These are phyloP conservation scores for Australoheros facetus DNA, from an alignment of 2,797 vertebrate genomes.

Conservation along the genomic window DNA sequence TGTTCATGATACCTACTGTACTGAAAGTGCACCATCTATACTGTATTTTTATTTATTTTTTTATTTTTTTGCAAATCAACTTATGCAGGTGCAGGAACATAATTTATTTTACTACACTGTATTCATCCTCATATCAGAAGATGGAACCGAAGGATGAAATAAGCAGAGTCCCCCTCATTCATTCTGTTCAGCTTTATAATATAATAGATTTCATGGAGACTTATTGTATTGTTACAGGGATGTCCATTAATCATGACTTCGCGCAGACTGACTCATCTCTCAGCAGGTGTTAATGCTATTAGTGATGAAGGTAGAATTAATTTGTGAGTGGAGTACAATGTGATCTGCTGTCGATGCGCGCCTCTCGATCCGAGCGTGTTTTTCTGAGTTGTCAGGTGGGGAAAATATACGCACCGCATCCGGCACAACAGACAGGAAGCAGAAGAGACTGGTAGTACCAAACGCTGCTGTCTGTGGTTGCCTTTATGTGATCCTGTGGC, in stretches of 20 bases:
- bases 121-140: background rate
- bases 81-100: background rate
- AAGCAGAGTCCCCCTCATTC: background rate
- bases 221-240: background rate
- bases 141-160: background rate
- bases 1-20: constrained; percentile 17
- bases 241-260: background rate
- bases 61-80: background rate
- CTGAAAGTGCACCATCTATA: background rate
- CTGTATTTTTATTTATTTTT: background rate
- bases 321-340: background rate
- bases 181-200: background rate
- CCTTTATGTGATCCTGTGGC: constrained; percentile 13
- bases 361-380: constrained; percentile 22
- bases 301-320: constrained; percentile 7
- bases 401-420: constrained; percentile 45
- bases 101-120: background rate
- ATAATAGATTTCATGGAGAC: background rate
- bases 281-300: constrained; percentile 15
- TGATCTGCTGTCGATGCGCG: background rate
- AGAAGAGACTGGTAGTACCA: constrained; percentile 25
- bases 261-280: background rate
- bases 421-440: constrained; percentile 67
- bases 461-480: constrained; percentile 22
- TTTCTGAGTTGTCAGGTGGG: constrained; percentile 28